phyloP scores from a whole-genome alignment of 2,113 vertebrate genomes.

The Tetraodon nigroviridis region DNA sequence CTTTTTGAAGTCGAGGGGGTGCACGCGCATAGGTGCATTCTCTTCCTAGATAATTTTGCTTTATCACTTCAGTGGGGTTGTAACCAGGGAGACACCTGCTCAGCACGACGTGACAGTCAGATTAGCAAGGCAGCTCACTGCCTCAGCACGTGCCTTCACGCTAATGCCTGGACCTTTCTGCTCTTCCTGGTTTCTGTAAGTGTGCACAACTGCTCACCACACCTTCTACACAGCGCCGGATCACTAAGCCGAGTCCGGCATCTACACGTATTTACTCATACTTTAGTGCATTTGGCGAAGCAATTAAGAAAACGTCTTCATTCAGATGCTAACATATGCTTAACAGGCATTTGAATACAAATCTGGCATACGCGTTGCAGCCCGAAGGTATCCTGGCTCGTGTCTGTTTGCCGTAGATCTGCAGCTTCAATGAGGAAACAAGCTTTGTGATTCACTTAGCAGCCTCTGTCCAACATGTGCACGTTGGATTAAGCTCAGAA shows the following conservation, averaged over 20 bases:
- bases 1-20: too few species aligned
- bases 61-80: too few species aligned
- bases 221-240: too few species aligned
- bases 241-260: too few species aligned
- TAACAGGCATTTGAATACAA: background rate
- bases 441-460: constrained; percentile 62
- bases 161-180: background rate
- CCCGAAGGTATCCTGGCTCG: constrained; percentile 37
- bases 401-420: constrained; percentile 29
- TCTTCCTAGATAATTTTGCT: too few species aligned
- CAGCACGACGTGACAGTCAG: too few species aligned
- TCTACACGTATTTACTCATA: background rate
- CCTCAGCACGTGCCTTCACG: background rate
- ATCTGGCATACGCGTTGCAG: background rate
- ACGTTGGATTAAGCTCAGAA: constrained; percentile 57
- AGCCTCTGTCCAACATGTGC: constrained; percentile 54
- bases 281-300: constrained; percentile 1
- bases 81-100: too few species aligned
- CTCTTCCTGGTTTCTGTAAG: constrained; percentile 5
- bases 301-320: too few species aligned
- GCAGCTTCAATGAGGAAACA: constrained; percentile 39
- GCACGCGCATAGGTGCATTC: too few species aligned
- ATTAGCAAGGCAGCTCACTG: too few species aligned
- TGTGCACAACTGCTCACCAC: constrained; percentile 31
- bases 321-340: constrained; percentile 1